Base-by-base conservation (phyloP, 2,888 invertebrate genomes). In the Linyphia triangularis region DNA sequence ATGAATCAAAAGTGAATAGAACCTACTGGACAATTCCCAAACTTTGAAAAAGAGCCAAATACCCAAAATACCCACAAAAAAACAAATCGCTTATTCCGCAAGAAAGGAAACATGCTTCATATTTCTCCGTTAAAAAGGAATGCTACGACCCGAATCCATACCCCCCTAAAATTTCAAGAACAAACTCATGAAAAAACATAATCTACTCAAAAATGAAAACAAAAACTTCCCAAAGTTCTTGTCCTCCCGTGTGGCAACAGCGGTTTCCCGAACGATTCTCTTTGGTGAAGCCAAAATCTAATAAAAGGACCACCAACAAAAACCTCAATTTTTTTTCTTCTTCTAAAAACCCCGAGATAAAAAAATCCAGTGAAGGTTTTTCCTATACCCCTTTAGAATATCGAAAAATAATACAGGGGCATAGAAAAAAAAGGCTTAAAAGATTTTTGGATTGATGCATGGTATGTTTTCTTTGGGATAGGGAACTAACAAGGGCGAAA, bases 171-270 rank as follows among this genome's bases (percentile, higher is more conserved):
- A 63, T 26, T 43, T 28, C 26, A 70, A 37, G 57, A 67, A 67
- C 51, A 67, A 79, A 79, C 30, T 59, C 33, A 57, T 37, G 70
- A 81, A 70, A 77, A 69, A 69, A 67, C 57, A 70, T 70, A 81
- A 81, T 70, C 69, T 40, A 59, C 69, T 40, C 59, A 59, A 69
- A 51, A 51, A 51, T n/a, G 51, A 51, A 51, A 51, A 51, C 51
- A 51, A 51, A 51, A 51, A 51, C 51, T 51, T 51, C n/a, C n/a
- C n/a, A 51, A 51, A 16, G 51, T 51, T 33, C 33, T 51, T 51
- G 51, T 3, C 16, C 16, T 16, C 51, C 51, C 5, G n/a, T 51
- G 51, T 51, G 51, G 51, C 13, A 51, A 51, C 51, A 51, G 51
- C 51, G 51, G 51, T 51, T 51, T 51, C n/a, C 51, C 51, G n/a